These are phyloP conservation scores for Ictalurus furcatus DNA, from an alignment of 2,113 vertebrate genomes.

Conservation along the genomic window DNA sequence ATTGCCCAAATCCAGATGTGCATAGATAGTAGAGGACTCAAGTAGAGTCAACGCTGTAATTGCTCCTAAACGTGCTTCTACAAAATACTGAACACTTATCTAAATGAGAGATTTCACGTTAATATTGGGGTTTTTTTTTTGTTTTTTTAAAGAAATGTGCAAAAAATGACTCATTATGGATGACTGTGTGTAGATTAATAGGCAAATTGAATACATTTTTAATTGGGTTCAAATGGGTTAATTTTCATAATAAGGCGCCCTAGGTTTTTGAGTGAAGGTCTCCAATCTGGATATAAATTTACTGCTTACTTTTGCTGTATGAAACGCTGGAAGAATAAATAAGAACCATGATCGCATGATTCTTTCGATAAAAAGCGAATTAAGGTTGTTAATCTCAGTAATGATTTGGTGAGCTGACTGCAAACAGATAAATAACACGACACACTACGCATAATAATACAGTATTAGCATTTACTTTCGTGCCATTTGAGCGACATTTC, in stretches of 20 bases:
- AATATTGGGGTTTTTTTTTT: too few relatives aligned
- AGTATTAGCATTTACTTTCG: not conserved
- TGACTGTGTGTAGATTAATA: not conserved
- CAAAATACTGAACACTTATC: too few relatives aligned
- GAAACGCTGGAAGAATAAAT: not conserved
- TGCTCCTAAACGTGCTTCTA: too few relatives aligned
- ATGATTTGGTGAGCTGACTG: too few relatives aligned
- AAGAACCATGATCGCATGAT: not conserved
- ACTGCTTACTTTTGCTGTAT: not conserved
- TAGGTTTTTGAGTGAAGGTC: not conserved
- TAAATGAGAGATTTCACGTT: not conserved
- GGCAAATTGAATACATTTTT: not conserved
- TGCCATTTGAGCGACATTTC: not conserved
- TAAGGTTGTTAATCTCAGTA: not conserved
- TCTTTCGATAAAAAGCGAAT: not conserved
- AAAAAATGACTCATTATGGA: not conserved
- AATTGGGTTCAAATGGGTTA: not conserved
- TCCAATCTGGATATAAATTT: not conserved
- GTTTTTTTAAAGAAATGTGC: too few relatives aligned
- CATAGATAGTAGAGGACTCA: not conserved
- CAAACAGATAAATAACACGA: too few relatives aligned
- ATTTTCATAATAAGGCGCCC: not conserved
- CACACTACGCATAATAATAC: too few relatives aligned
- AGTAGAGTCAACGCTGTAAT: too few relatives aligned
- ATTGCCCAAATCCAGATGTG: not conserved